Base-by-base conservation (phyloP, 2,113 vertebrate species). In the Ceyx melanurus region DNA sequence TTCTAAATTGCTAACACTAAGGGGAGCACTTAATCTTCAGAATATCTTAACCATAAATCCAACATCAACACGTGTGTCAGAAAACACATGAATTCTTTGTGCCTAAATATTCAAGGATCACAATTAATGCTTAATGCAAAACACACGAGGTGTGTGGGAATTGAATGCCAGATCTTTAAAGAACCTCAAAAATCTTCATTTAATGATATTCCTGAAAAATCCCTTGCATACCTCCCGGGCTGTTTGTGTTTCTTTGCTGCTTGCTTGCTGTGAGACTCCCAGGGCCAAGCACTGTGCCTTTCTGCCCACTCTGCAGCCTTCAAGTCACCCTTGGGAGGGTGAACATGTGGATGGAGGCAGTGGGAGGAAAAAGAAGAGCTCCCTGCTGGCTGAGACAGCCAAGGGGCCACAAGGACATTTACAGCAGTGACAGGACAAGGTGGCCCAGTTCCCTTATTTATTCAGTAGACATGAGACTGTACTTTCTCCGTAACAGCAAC, bases 21-120 rank as follows among this genome's bases (percentile, higher is more conserved):
- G 92, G 86, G 95, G 93, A 94, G 90, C 89, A 91, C 91, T 97
- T 97, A 94, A 94, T 97, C 96, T 97, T 94, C 62, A 81, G 74
- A 93, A 65, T 96, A 93, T 92, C 90, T 93, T 86, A 90, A 94
- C 93, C 80, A 82, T 82, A 96, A 97, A 92, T 94, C 93, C 90
- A 90, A 93, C 86, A 91, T 94, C 92, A 96, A 95, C 91, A 95
- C 4, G 0, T 9, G 25, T 86, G 90, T 93, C 96, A 96, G 90
- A 80, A 90, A 96, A 93, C 92, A 95, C 85, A 84, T 15, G 20
- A 72, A 73, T 87, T 75, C 86, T 95, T 95, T 94, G 91, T 95
- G 66, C 66, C 75, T 90, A 71, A 86, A 86, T 82, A 93, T 79
- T 89, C 76, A 75, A 35, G 48, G 71, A 84, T 85, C 20, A 6